Percentiles rank a stretch among this genome's conserved stretches.
Conservation (phyloP, 2,797 vertebrate species). For the Hemitrygon akajei region DNA sequence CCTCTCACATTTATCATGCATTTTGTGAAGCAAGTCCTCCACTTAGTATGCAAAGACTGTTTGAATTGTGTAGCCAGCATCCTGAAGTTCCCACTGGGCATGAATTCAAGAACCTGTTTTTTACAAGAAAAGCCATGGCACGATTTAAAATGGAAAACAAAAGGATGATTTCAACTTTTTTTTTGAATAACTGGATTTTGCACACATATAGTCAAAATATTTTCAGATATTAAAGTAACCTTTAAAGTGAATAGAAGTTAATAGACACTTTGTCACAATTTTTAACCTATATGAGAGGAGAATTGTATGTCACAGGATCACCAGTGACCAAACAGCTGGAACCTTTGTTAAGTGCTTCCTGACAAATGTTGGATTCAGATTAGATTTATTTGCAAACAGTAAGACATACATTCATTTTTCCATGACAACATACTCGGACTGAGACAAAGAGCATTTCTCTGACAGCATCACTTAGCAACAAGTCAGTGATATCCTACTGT, state of each 20-base stretch:
- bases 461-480: not conserved
- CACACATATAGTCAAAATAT: not conserved
- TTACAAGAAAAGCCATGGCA: not conserved
- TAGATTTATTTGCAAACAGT: constrained; percentile 4
- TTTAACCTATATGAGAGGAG: not conserved
- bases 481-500: not conserved
- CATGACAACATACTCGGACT: not conserved
- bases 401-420: not conserved
- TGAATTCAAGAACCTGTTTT: constrained; percentile 7
- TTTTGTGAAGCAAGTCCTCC: not conserved
- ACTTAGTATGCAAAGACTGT: constrained; percentile 9
- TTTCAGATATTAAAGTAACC: not conserved
- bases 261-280: not conserved
- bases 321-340: not conserved
- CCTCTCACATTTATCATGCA: not conserved
- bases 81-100: constrained; percentile 15
- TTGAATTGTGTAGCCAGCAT: not conserved
- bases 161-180: not conserved
- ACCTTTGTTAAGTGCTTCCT: not conserved
- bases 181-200: constrained; percentile 1
- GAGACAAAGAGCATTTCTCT: not conserved
- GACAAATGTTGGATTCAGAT: not conserved
- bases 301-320: not conserved
- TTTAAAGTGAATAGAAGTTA: not conserved
- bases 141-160: not conserved